Base-by-base conservation (phyloP, 2,113 vertebrate genomes). In the Hydrochoerus hydrochaeris region DNA sequence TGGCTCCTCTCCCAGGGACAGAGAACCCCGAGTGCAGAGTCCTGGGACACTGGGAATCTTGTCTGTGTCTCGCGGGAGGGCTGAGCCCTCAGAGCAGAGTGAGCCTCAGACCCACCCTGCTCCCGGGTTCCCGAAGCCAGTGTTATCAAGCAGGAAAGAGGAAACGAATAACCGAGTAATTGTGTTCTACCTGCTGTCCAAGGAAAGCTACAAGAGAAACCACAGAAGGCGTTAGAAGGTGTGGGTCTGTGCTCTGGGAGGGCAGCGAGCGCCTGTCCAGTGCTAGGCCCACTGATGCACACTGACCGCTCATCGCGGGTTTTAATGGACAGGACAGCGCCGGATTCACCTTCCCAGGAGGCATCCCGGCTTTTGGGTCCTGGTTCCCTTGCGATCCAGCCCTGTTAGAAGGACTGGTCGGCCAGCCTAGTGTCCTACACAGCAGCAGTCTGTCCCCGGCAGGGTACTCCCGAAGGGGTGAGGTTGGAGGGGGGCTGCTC, bases 121-220 rank as follows among this genome's bases (percentile, higher is more conserved):
- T 16, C 67, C 2, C 0, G n/a, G 83, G 12, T 17, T 16, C n/a
- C n/a, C 24, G 24, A 24, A 6, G 52, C 49, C 57, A 41, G 24
- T 2, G 16, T 8, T 38, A 81, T 22, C 60, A 35, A 73, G 35
- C 81, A 0, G 83, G n/a, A 54, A 78, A 67, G 0, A 69, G 20
- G 71, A 93, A 52, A 93, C 22, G 44, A 32, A 89, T 10, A 81
- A 87, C 46, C 3, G 19, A 87, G 67, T 9, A 52, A 38, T 20
- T 35, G 54, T 22, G 10, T 24, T 97, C 95, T 97, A 97, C 97
- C 96, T 97, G 94, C 71, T 1, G 28, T 91, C 97, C 95, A 54
- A 24, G 85, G 94, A 52, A 88, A 95, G 96, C 96, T 96, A 85
- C 71, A 96, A 65, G 81, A 75, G 65, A 97, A 97, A 85, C 58